These are phyloP conservation scores for Brachionus koreanus DNA, from an alignment of 1,140 invertebrate species.

Conservation along the genomic window DNA sequence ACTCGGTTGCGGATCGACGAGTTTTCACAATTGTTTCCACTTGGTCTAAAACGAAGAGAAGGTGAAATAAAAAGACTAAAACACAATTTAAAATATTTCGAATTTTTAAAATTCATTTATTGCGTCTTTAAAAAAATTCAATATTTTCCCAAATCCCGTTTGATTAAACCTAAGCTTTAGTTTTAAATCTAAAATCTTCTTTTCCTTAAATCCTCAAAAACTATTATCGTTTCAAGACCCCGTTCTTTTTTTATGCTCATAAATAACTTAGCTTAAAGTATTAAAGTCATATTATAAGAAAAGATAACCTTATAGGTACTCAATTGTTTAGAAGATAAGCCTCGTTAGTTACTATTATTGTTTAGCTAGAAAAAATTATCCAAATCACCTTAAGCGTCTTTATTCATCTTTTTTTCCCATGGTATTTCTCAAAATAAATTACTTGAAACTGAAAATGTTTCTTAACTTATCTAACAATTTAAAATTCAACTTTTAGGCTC, in stretches of 20 bases:
- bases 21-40: neutral
- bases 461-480: neutral
- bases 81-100: slow-evolving; percentile 9
- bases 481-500: neutral
- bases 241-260: neutral
- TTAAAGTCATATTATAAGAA: slow-evolving; percentile 14
- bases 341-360: neutral
- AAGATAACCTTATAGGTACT: neutral
- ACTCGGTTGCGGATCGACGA: slow-evolving; percentile 3
- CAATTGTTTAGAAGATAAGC: slow-evolving; percentile 19
- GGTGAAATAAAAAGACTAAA: neutral
- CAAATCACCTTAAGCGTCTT: neutral
- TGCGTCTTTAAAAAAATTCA: neutral
- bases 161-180: neutral
- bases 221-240: neutral
- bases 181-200: neutral
- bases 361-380: neutral
- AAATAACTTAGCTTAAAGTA: slow-evolving; percentile 25
- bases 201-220: neutral
- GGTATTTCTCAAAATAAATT: neutral
- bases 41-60: neutral
- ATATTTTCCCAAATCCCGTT: neutral
- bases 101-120: slow-evolving; percentile 21
- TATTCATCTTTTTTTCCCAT: neutral
- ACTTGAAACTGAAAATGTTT: neutral